Conservation (phyloP, 2,797 vertebrate genomes). For the Dallia pectoralis region DNA sequence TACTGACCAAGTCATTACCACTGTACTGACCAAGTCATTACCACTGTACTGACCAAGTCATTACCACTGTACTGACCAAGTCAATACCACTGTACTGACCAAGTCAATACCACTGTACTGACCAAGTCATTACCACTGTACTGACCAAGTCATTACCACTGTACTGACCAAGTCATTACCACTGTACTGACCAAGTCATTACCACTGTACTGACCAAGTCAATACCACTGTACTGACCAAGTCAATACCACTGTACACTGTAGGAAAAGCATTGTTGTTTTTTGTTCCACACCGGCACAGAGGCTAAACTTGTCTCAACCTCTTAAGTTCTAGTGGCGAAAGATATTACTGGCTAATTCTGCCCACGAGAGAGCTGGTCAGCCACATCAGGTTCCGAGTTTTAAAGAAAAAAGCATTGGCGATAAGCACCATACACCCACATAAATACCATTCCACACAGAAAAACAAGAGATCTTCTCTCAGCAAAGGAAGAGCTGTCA, state of each 20-base stretch:
- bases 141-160: too few species aligned
- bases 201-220: too few species aligned
- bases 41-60: too few species aligned
- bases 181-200: too few species aligned
- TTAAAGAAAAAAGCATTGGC: conserved; percentile 25
- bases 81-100: too few species aligned
- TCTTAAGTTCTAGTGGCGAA: background rate
- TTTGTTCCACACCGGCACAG: background rate
- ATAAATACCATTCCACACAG: background rate
- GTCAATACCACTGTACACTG: background rate
- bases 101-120: too few species aligned
- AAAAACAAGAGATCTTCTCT: conserved; percentile 4
- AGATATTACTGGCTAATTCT: background rate
- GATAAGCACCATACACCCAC: conserved; percentile 14
- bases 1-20: too few species aligned
- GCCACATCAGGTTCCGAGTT: conserved; percentile 12
- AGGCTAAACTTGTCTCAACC: background rate
- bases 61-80: too few species aligned
- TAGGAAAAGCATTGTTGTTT: background rate
- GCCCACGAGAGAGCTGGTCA: background rate
- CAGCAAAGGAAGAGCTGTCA: background rate
- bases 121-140: too few species aligned
- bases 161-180: too few species aligned
- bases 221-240: too few species aligned
- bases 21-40: too few species aligned